Conservation (phyloP, 2,797 vertebrate genomes). For the Sternotherus odoratus region DNA sequence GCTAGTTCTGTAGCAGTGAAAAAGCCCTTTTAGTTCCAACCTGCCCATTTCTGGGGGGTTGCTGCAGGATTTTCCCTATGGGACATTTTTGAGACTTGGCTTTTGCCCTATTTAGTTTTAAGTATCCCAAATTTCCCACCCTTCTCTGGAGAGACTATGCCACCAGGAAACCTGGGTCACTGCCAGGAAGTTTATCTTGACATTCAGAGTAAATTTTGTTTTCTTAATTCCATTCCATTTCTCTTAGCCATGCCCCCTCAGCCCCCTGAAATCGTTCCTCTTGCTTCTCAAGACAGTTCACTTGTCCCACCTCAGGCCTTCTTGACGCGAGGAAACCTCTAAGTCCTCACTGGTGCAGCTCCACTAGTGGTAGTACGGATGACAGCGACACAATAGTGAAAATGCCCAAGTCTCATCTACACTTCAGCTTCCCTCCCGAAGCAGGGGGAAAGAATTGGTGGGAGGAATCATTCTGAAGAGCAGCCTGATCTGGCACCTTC, state of each 20-base stretch:
- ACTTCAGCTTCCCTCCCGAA: background rate
- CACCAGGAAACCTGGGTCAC: background rate
- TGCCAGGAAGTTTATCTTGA: background rate
- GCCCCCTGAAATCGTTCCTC: background rate
- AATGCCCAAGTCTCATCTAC: background rate
- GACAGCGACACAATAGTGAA: background rate
- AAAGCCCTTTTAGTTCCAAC: background rate
- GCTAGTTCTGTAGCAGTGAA: background rate
- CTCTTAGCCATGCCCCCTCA: background rate
- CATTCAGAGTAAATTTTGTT: background rate
- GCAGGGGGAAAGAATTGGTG: background rate
- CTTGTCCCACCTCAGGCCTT: background rate
- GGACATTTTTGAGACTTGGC: background rate
- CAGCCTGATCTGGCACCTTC: background rate
- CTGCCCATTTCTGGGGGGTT: background rate
- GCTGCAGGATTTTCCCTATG: background rate
- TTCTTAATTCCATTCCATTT: background rate
- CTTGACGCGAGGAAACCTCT: background rate
- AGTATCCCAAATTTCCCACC: background rate
- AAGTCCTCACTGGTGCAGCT: background rate
- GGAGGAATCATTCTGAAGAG: too few relatives aligned
- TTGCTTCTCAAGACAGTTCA: conserved; percentile 14
- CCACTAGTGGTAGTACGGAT: background rate
- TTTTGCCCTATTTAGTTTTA: background rate
- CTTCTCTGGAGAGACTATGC: background rate